These are phyloP conservation scores for Molossus molossus DNA, from an alignment of 2,797 vertebrate genomes.

Conservation along the genomic window DNA sequence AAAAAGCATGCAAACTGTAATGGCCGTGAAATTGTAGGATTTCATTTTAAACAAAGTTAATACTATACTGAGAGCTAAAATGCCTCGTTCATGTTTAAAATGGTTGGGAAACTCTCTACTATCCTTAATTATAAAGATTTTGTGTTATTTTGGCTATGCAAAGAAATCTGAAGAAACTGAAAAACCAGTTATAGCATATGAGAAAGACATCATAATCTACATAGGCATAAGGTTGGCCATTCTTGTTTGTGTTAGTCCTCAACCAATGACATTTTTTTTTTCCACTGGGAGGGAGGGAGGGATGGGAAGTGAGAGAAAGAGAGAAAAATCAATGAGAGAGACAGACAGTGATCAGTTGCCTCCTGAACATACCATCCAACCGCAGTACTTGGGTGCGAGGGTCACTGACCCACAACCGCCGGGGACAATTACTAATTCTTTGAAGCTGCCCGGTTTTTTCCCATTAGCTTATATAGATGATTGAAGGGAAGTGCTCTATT, in stretches of 20 bases:
- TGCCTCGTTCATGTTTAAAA: not conserved
- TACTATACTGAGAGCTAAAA: not conserved
- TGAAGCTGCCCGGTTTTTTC: no score
- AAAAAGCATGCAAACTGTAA: not conserved
- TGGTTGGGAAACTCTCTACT: not conserved
- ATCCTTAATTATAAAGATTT: not conserved
- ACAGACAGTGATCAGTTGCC: no score
- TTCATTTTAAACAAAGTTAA: not conserved
- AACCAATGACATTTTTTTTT: no score
- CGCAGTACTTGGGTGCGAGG: no score
- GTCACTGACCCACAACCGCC: no score
- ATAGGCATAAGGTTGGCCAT: not conserved
- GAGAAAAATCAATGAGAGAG: no score
- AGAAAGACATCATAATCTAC: not conserved
- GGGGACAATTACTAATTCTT: no score
- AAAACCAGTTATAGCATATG: not conserved
- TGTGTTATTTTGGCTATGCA: not conserved
- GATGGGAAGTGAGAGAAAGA: no score
- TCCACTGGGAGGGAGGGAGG: no score
- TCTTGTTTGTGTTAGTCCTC: not conserved
- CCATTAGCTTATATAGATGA: not conserved
- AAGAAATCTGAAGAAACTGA: not conserved
- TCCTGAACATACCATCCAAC: no score
- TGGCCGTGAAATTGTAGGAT: not conserved
- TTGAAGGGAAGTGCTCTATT: not conserved